These are phyloP conservation scores for Ceratina australensis DNA, from an alignment of 1,140 invertebrate species.

Conservation along the genomic window DNA sequence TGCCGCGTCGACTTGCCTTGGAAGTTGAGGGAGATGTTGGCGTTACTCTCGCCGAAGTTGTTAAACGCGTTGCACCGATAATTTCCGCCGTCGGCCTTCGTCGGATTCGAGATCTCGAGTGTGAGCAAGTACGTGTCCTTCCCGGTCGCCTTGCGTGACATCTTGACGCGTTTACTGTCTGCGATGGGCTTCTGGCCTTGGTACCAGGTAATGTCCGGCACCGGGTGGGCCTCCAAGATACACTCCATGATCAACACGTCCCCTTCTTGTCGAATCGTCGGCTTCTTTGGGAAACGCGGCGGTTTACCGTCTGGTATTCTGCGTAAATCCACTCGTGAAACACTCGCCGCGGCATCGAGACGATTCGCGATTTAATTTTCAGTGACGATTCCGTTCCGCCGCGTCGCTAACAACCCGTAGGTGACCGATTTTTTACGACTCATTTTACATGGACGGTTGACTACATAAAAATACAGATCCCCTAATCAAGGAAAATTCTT, in stretches of 20 bases:
- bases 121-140: constrained; percentile 95
- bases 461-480: too few species aligned
- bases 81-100: constrained; percentile 96
- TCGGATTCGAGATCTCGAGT: constrained; percentile 96
- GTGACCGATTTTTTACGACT: too few species aligned
- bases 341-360: not conserved
- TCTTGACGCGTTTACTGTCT: constrained; percentile 91
- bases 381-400: not conserved
- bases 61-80: constrained; percentile 99
- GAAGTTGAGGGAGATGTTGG: constrained; percentile 99
- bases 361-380: not conserved
- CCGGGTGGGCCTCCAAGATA: constrained; percentile 94
- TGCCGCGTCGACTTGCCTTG: constrained; percentile 88
- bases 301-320: constrained; percentile 97
- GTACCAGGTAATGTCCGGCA: constrained; percentile 97
- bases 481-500: too few species aligned
- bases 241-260: constrained; percentile 97
- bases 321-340: constrained; percentile 57
- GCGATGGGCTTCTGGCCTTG: constrained; percentile 91
- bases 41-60: constrained; percentile 98
- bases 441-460: too few species aligned
- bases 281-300: constrained; percentile 97
- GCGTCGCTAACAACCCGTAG: not conserved
- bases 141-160: constrained; percentile 90
- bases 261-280: constrained; percentile 96